These are phyloP conservation scores for Oryzias melastigma DNA, from an alignment of 2,113 vertebrate genomes.

Conservation along the genomic window DNA sequence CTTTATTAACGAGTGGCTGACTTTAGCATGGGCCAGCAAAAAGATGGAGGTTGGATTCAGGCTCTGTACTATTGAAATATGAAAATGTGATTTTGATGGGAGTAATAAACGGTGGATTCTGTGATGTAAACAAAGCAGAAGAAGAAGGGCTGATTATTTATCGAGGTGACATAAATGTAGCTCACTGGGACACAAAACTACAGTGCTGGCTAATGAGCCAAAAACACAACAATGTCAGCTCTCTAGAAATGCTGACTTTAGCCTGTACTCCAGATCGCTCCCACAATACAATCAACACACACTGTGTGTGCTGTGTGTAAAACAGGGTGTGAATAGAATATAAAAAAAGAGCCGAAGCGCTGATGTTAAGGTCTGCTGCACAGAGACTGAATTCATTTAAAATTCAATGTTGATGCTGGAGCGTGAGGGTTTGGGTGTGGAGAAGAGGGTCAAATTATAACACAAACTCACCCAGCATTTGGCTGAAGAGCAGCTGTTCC, in stretches of 20 bases:
- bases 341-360: constrained; percentile 21
- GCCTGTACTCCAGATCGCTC: constrained; percentile 12
- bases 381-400: constrained; percentile 54
- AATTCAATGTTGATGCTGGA: constrained; percentile 56
- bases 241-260: constrained; percentile 42
- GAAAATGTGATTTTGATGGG: neutral
- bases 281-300: too few species aligned
- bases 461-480: constrained; percentile 89
- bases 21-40: constrained; percentile 21
- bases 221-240: constrained; percentile 55
- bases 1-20: constrained; percentile 57
- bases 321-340: neutral
- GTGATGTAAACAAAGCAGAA: neutral
- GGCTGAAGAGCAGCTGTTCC: constrained; percentile 97
- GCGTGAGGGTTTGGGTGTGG: constrained; percentile 51
- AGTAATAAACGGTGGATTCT: neutral
- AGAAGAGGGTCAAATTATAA: constrained; percentile 12
- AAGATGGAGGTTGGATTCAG: neutral
- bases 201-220: constrained; percentile 39
- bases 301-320: too few species aligned
- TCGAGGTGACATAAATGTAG: constrained; percentile 28
- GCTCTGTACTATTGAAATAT: neutral
- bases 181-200: constrained; percentile 61
- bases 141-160: neutral
- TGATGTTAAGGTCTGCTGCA: constrained; percentile 39